Evolutionary conservation across 2,797 vertebrate species (phyloP), one percentile per base, ranked within the genome.

Genomic region (Rachycentron canadum): DNA sequence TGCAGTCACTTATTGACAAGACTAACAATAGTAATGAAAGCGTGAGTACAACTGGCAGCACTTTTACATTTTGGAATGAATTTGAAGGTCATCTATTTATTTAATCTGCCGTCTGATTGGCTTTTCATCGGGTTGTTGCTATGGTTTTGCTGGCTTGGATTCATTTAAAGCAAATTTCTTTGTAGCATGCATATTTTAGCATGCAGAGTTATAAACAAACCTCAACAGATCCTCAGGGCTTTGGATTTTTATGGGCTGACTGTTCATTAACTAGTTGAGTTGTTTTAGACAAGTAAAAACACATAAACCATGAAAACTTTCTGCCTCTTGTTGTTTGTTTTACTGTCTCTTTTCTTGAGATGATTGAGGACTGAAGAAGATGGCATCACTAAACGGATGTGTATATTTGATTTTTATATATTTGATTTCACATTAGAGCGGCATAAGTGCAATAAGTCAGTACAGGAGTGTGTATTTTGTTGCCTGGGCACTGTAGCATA

Each of bases 111-210:
- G 62, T 52, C 65, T 88, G 80, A 91, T 87, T 88, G 66, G 69
- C 40, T 68, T 90, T 78, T 79, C 65, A 60, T 67, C 11, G 23
- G 41, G 73, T 78, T 84, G 90, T 93, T 93, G 88, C 91, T 74
- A 86, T 86, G 86, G 87, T 41, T 86, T 74, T 72, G 55, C 69
- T 64, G 60, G 69, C 75, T 73, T 23, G 8, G 36, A 57, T 71
- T 83, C 26, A 79, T 89, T 86, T 66, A 68, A 70, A 85, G 58
- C 53, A 69, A 59, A 73, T 83, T 79, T 77, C 28, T 45, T 79
- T 74, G 58, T 69, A 28, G 17, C 52, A 26, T 52, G 40, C 23
- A 59, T 1, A 62, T 60, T 89, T 80, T 36, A 43, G 21, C 23
- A 43, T 41, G 11, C 36, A 76, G 65, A 28, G 30, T 41, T 49